phyloP scores from a whole-genome alignment of 2,888 invertebrate species.

The Cyrtodaria siliqua region DNA sequence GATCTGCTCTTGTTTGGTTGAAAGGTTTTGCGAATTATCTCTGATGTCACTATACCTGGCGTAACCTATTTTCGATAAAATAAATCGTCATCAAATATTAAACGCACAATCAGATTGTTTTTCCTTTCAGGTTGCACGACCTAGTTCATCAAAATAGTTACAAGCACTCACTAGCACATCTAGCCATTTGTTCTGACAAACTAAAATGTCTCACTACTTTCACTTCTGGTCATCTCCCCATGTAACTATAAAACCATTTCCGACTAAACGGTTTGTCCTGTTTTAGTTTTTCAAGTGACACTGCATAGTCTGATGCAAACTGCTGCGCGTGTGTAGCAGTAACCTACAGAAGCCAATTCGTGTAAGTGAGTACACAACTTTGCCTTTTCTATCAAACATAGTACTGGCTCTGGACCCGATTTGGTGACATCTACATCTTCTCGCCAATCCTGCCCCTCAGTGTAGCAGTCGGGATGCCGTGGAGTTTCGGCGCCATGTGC shows the following conservation, averaged over 20 bases:
- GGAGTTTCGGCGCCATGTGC: not conserved
- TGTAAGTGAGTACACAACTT: not conserved
- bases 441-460: slow-evolving; percentile 7
- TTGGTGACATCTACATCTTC: not conserved
- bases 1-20: too few relatives aligned
- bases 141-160: too few relatives aligned
- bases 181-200: too few relatives aligned
- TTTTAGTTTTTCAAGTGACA: not conserved
- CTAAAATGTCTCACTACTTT: not conserved
- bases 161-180: too few relatives aligned
- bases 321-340: slow-evolving; percentile 8
- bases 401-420: slow-evolving; percentile 1
- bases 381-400: slow-evolving; percentile 2
- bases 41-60: too few relatives aligned
- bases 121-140: too few relatives aligned
- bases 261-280: not conserved
- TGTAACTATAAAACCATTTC: not conserved
- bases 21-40: too few relatives aligned
- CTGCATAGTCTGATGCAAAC: slow-evolving; percentile 4
- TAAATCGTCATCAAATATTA: too few relatives aligned
- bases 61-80: too few relatives aligned
- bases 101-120: too few relatives aligned
- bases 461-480: not conserved
- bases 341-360: slow-evolving; percentile 12
- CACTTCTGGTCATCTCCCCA: not conserved